These are phyloP conservation scores for Geococcyx californianus DNA, from an alignment of 2,113 vertebrate species.

Conservation along the genomic window DNA sequence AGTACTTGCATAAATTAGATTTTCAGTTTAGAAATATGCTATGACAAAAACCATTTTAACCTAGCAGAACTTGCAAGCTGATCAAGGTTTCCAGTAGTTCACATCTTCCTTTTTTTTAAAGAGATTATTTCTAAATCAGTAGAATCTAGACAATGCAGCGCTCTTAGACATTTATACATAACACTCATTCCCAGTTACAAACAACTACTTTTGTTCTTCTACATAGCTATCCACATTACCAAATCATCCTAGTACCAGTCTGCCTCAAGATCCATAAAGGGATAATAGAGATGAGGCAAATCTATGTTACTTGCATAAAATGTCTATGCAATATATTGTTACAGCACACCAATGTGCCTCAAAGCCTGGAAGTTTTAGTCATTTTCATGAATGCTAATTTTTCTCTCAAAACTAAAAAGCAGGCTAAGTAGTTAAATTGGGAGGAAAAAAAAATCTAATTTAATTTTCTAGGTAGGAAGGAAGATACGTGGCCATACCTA, in stretches of 20 bases:
- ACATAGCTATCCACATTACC: neutral
- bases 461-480: neutral
- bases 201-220: neutral
- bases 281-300: neutral
- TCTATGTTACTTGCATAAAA: neutral
- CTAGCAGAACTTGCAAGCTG: neutral
- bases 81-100: neutral
- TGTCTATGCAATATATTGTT: neutral
- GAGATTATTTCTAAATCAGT: neutral
- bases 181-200: neutral
- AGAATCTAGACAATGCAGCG: neutral
- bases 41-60: neutral
- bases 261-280: neutral
- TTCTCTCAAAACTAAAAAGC: neutral
- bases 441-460: neutral
- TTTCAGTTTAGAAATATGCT: constrained; percentile 28
- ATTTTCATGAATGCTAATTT: neutral
- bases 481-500: neutral
- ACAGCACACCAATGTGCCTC: neutral
- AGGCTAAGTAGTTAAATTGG: neutral
- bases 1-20: constrained; percentile 47
- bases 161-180: neutral
- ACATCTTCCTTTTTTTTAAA: neutral
- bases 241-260: neutral
- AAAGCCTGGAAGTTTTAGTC: neutral